Base-by-base conservation (phyloP, 1,140 invertebrate genomes). In the Drosophila leontia region DNA sequence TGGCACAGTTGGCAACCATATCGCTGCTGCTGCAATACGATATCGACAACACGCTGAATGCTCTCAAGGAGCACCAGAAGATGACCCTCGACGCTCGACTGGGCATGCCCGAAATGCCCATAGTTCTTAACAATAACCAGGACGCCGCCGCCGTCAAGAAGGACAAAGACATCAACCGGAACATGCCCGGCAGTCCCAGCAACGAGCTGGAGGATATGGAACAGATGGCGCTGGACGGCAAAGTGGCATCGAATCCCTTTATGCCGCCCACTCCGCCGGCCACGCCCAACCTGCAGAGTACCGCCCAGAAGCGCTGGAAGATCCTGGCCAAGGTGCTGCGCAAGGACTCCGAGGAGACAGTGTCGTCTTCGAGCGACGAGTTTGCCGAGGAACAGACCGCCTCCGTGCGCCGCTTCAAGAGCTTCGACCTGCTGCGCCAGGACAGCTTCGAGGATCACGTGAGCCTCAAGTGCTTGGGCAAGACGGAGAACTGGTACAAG, bases 251-350 rank as follows among this genome's bases (percentile, higher is more conserved):
- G 26, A 50, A 19, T 26, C 50, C 41, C 41, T 82, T 82, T n/a
- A 83, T 92, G 80, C 91, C 91, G 23, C 91, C 91, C 47, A 92
- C 91, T 13, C 91, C 91, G 7, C 91, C 91, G 35, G 83, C 86
- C 70, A 85, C 83, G 64, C 81, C 87, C 61, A 84, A 91, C 59
- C 69, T 84, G 44, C 55, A 88, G 51, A 87, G 92, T 70, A 91
- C 86, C 11, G 96, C 96, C 6, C 94, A 95, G 58, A 94, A 94
- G 75, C 94, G 96, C 80, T 96, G 96, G 96, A 94, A 94, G 32
- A 94, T 96, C 15, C 92, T 96, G 60, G 96, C 96, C 15, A 94
- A 95, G 57, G 96, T 95, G 42, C 84, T 96, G 67, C 94, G 93
- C 37, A 94, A 94, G 41, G 81, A 94, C 74, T 91, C 94, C 57